These are phyloP conservation scores for Balaenoptera acutorostrata DNA, from an alignment of 2,113 vertebrate genomes.

Conservation along the genomic window DNA sequence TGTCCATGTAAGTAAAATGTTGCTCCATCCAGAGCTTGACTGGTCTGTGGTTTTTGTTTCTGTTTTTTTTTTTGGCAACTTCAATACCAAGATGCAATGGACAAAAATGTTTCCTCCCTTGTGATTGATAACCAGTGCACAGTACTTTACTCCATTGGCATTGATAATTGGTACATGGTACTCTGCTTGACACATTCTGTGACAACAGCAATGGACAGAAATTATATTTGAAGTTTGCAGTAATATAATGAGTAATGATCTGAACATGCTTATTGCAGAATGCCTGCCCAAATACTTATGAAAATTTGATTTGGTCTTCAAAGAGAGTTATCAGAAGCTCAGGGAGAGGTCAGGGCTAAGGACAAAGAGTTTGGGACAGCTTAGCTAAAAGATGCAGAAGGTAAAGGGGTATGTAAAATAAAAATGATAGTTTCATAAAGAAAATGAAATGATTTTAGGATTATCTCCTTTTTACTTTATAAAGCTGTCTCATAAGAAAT, in stretches of 20 bases:
- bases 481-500: background rate
- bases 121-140: too few species aligned
- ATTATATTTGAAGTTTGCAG: background rate
- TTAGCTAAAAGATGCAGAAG: background rate
- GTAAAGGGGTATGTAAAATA: background rate
- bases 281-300: background rate
- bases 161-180: background rate
- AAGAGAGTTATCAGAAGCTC: background rate
- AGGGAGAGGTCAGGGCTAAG: background rate
- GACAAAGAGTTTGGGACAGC: background rate
- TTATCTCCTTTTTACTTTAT: background rate
- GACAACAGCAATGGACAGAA: background rate
- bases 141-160: background rate
- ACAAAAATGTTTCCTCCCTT: background rate
- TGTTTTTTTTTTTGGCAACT: background rate
- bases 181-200: background rate
- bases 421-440: background rate
- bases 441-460: background rate
- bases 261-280: background rate
- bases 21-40: background rate
- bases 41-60: background rate
- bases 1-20: background rate
- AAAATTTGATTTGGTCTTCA: background rate
- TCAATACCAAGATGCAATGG: background rate
- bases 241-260: background rate